Evolutionary conservation across 2,797 vertebrate species (phyloP), one percentile per base, ranked within the genome.

Genomic region (Pelochelys cantorii): DNA sequence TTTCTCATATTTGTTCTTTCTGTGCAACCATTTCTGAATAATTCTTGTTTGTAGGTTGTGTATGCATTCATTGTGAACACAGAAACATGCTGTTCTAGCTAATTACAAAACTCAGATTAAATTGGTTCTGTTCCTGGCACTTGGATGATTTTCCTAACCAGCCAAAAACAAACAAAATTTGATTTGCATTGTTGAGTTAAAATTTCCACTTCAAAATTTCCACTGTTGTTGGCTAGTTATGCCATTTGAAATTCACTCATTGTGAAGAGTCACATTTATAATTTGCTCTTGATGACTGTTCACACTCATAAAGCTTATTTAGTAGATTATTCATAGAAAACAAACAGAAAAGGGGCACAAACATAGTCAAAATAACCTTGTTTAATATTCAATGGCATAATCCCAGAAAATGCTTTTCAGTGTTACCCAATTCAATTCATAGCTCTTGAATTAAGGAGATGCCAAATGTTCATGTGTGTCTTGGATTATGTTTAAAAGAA

Each of bases 221-320:
- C 0, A 0, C 31, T 79, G 5, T 23, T 89, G 90, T 90, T 86
- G 82, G 34, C 18, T 87, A 79, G 18, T 78, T 94, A 90, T 34
- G 37, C 15, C 54, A 12, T 14, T 54, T 23, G 27, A 82, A 86
- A 86, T 89, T 15, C 0, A 0, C 65, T 90, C 25, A 65, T 37
- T 37, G 55, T 88, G 65, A 88, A 91, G 83, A 75, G 78, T 94
- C 54, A 88, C 31, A 79, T 31, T 81, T 71, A 60, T 83, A 94
- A 89, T 85, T 84, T 1, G 2, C 53, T 94, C 68, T 71, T 71
- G 20, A 25, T 25, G 23, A 27, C 20, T 37, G 3, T 71, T 22
- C 68, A 37, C 8, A 5, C 68, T 34, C 22, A 10, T 37, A 71
- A 23, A 37, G 3, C 34, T 71, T 22, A 71, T 71, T 94, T 94